Base-by-base conservation (phyloP, 1,140 invertebrate genomes). In the Cotesia glomerata region DNA sequence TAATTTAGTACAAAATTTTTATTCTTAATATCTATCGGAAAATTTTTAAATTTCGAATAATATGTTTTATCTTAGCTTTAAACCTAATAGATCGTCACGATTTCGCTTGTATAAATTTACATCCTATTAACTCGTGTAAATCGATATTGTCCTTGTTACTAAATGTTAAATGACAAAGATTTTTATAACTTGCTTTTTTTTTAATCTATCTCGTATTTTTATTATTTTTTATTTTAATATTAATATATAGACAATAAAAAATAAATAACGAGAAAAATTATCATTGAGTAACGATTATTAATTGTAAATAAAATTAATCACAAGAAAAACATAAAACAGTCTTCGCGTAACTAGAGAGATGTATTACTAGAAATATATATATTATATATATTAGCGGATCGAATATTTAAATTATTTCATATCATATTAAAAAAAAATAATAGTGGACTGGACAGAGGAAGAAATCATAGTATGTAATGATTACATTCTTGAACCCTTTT, bases 401-500 rank as follows among this genome's bases (percentile, higher is more conserved):
- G 11, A 45, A 45, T 45, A 45, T 9, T 45, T 45, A 45, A 45
- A 9, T 45, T 9, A 45, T 45, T 45, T 45, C 78, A 78, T 76
- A 67, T 72, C 79, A 78, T 73, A 78, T 77, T n/a, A n/a, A 73
- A 77, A 73, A 76, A 83, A 79, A 74, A 49, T 69, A 76, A 79
- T 79, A 78, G 79, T 81, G 16, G 58, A 58, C 35, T 66, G 63
- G 77, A 74, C 77, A 65, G 75, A 77, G 74, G 74, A 76, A 79
- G 75, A 73, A 76, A 68, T 75, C 76, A 80, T 79, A 80, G 80
- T 73, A 77, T 81, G 78, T 32, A 81, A 78, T 82, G 77, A 83
- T 89, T 91, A 96, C 93, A 97, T 96, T 80, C 95, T 90, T 79
- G 94, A 95, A 76, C 95, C 95, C 88, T 95, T 96, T 86, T 96